These are phyloP conservation scores for Oreonectes daqikongensis DNA, from an alignment of 2,797 vertebrate genomes.

Conservation along the genomic window DNA sequence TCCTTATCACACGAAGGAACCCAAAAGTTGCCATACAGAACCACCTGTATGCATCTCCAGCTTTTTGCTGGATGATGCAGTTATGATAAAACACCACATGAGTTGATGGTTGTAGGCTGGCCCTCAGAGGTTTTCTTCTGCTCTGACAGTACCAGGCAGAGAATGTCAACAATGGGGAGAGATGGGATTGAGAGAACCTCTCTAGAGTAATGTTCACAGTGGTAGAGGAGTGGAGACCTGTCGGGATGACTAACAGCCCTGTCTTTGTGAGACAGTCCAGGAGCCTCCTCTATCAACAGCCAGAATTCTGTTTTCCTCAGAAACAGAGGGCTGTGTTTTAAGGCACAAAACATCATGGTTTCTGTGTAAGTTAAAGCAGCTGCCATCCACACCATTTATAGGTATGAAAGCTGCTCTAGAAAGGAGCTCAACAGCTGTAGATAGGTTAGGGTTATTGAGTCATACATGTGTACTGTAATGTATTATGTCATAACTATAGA, in stretches of 20 bases:
- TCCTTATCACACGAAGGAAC: conserved; percentile 17
- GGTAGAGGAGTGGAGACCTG: conserved; percentile 60
- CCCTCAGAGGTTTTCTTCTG: conserved; percentile 25
- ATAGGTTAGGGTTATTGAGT: neutral
- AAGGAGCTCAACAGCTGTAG: neutral
- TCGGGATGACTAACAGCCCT: conserved; percentile 63
- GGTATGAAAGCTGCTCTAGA: conserved; percentile 2
- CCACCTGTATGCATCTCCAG: conserved; percentile 13
- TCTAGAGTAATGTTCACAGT: conserved; percentile 51
- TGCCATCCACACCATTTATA: conserved; percentile 34
- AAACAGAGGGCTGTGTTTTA: conserved; percentile 28
- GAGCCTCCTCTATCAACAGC: conserved; percentile 53
- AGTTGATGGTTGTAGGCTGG: conserved; percentile 27
- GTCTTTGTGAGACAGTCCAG: conserved; percentile 64
- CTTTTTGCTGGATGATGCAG: conserved; percentile 33
- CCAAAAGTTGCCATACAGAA: conserved; percentile 18
- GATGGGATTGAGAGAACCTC: conserved; percentile 49
- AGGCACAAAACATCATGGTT: neutral
- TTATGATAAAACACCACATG: conserved; percentile 45
- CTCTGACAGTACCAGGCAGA: conserved; percentile 60
- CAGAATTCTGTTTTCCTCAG: conserved; percentile 43
- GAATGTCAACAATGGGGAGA: conserved; percentile 50
- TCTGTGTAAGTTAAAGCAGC: conserved; percentile 19
- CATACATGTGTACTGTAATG: conserved; percentile 13
- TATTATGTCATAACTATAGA: conserved; percentile 23